Conservation (phyloP, 2,113 vertebrate species). For the Geothlypis trichas region DNA sequence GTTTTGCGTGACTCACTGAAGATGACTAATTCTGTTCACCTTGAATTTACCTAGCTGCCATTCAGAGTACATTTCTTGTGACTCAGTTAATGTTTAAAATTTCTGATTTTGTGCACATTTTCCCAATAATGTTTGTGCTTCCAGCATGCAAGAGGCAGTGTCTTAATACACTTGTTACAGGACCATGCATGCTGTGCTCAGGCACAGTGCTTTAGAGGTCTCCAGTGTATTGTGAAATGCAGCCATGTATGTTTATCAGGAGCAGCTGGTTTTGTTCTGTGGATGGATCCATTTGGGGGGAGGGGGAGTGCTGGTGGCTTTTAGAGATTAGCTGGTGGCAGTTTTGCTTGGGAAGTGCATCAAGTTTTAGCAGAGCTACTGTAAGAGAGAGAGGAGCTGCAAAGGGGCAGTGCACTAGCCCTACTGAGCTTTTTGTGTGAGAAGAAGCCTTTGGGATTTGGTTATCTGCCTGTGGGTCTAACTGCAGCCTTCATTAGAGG, state of each 20-base stretch:
- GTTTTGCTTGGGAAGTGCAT: neutral
- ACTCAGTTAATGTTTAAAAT: neutral
- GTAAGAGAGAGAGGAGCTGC: neutral
- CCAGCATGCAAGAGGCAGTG: neutral
- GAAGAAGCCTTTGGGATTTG: neutral
- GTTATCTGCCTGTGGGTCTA: neutral
- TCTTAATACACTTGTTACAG: neutral
- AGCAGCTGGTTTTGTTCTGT: constrained; percentile 51
- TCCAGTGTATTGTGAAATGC: neutral
- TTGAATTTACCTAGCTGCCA: neutral
- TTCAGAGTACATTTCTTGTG: neutral
- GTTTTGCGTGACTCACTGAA: neutral
- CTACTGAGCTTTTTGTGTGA: neutral
- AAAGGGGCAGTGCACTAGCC: neutral
- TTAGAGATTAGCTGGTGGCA: constrained; percentile 43
- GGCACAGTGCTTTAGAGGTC: neutral
- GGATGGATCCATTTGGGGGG: neutral
- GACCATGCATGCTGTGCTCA: neutral
- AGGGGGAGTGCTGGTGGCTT: neutral
- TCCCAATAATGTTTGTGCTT: neutral
- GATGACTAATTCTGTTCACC: neutral
- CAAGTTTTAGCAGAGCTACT: neutral
- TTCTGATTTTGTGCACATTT: neutral
- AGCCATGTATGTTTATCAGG: constrained; percentile 28
- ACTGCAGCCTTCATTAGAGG: neutral